Percentiles rank a stretch among this genome's conserved stretches.
Evolutionary conservation across 2,888 invertebrate genomes (phyloP).

Genomic region (Dugesia japonica): DNA sequence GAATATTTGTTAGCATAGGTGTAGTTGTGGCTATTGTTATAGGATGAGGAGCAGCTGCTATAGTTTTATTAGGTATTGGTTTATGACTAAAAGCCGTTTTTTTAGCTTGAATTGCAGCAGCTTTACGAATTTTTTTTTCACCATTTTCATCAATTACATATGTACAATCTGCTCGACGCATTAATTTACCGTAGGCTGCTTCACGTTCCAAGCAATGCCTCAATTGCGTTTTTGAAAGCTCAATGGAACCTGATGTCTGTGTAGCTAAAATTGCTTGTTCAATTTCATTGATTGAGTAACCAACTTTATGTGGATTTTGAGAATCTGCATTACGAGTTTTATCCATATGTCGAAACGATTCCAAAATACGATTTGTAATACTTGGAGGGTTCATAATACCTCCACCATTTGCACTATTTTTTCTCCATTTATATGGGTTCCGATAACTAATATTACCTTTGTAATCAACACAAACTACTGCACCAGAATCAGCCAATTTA

Average conservation of each 20-base stretch:
- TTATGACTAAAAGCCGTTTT: neutral
- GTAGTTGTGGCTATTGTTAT: neutral
- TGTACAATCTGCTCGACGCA: neutral
- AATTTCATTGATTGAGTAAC: slow-evolving; percentile 1
- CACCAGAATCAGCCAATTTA: slow-evolving; percentile 60
- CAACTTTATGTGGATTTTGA: neutral
- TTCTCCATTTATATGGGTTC: slow-evolving; percentile 58
- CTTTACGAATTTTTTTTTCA: slow-evolving; percentile 20
- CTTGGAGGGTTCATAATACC: slow-evolving; percentile 30
- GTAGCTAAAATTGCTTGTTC: slow-evolving; percentile 8
- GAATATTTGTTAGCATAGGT: slow-evolving; percentile 12
- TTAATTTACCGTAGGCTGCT: slow-evolving; percentile 21
- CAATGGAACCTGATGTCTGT: neutral
- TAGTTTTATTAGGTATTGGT: neutral
- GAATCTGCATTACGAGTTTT: neutral
- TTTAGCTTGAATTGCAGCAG: slow-evolving; percentile 3
- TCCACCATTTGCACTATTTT: slow-evolving; percentile 51
- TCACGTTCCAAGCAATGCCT: slow-evolving; percentile 25
- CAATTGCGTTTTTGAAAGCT: neutral
- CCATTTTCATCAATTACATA: slow-evolving; percentile 31
- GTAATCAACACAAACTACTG: slow-evolving; percentile 66
- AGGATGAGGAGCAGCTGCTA: neutral
- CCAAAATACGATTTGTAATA: slow-evolving; percentile 30
- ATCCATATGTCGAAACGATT: neutral
- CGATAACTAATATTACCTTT: slow-evolving; percentile 71